Conservation (phyloP, 2,797 vertebrate species). For the Spinus pinus region DNA sequence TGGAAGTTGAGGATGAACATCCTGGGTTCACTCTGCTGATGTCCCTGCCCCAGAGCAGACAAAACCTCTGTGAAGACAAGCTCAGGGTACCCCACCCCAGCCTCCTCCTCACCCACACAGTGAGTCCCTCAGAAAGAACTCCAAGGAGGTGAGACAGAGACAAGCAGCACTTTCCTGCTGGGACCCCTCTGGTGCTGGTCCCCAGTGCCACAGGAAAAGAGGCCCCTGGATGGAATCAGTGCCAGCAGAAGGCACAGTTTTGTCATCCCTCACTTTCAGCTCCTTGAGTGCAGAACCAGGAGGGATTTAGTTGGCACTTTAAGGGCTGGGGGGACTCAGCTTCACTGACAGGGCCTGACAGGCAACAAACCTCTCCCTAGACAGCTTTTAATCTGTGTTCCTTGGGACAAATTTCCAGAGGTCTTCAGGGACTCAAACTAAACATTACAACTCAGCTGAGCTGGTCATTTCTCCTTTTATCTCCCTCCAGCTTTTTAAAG, state of each 20-base stretch:
- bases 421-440: constrained; percentile 12
- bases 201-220: neutral
- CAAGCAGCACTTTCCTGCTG: neutral
- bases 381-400: neutral
- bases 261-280: neutral
- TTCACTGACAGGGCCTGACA: neutral
- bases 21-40: neutral
- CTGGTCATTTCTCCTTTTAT: constrained; percentile 9
- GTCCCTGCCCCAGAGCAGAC: neutral
- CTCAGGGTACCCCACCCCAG: neutral
- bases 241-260: neutral
- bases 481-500: neutral
- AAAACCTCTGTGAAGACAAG: neutral
- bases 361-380: neutral
- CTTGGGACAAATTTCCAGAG: neutral
- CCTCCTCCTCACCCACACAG: neutral
- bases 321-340: neutral
- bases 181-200: neutral
- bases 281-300: neutral
- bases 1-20: neutral
- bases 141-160: neutral
- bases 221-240: neutral
- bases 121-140: neutral
- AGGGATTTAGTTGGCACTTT: neutral
- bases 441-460: neutral